Evolutionary conservation across 2,797 vertebrate species (phyloP), one percentile per base, ranked within the genome.

Genomic region (Diplodus puntazzo): DNA sequence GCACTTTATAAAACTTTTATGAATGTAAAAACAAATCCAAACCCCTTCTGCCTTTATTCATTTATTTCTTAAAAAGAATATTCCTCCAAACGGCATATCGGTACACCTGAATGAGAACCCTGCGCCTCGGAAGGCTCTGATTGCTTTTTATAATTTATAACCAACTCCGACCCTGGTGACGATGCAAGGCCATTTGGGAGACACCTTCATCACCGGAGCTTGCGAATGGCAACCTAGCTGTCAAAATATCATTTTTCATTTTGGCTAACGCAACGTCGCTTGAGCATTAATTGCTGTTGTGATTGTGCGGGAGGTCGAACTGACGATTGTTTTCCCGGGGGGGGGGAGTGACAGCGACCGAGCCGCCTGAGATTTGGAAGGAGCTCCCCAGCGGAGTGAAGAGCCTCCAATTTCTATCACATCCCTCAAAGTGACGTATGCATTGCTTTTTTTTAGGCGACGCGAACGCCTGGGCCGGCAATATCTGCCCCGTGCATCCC

Each of bases 401-500:
- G 52, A 39, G 67, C 57, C 73, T 68, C 63, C 30, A 18, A 57
- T 80, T 80, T 17, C 42, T 42, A 5, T 59, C 14, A 13, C 84
- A 82, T 83, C 68, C 59, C 73, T 88, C 77, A 88, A 77, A 80
- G 49, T 76, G 81, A 81, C 43, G 18, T 67, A 69, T 73, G 39
- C 12, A 20, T 77, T 50, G 49, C 64, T 82, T 88, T 85, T 88
- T 85, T 71, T 63, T 72, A 79, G 71, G 39, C 79, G 87, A 83
- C 80, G 78, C 53, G 62, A 83, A 84, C 72, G 81, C 77, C 53
- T 78, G 71, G 20, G 76, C 73, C 34, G 78, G 75, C 69, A 64
- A 62, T 76, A 77, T 86, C 54, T n/a, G 0, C 55, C 69, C 11
- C 27, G 8, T 55, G 64, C 78, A 49, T 79, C 72, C 61, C 23